These are phyloP conservation scores for Ageneiosus marmoratus DNA, from an alignment of 2,113 vertebrate species.

Conservation along the genomic window DNA sequence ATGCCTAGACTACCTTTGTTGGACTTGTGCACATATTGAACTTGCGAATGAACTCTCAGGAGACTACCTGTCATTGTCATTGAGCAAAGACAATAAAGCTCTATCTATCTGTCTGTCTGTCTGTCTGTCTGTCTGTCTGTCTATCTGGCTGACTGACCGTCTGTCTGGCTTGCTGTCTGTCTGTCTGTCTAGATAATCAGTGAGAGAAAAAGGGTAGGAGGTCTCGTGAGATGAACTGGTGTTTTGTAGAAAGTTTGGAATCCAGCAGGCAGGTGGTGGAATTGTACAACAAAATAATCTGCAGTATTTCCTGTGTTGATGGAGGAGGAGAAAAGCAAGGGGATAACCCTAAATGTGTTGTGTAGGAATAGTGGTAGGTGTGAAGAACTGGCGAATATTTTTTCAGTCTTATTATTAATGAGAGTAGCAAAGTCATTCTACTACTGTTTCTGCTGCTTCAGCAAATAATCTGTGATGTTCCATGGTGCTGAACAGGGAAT, in stretches of 20 bases:
- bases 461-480: background rate
- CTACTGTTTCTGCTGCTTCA: background rate
- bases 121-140: too few species aligned
- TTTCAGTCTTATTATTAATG: background rate
- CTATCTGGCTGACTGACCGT: too few species aligned
- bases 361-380: background rate
- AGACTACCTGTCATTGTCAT: too few species aligned
- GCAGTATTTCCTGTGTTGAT: background rate
- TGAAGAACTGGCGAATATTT: background rate
- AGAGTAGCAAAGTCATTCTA: background rate
- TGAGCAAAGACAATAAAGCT: too few species aligned
- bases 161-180: too few species aligned
- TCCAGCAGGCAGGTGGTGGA: background rate
- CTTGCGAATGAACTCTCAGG: too few species aligned
- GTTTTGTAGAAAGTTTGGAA: background rate
- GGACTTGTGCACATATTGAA: too few species aligned
- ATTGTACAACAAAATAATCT: background rate
- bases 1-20: too few species aligned
- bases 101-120: too few species aligned
- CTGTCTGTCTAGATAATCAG: too few species aligned
- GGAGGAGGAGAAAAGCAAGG: background rate
- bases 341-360: background rate
- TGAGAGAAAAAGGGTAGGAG: too few species aligned
- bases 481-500: background rate
- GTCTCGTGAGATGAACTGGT: background rate